Base-by-base conservation (phyloP, 2,113 vertebrate species). In the Cyphomyrus discorhynchus region DNA sequence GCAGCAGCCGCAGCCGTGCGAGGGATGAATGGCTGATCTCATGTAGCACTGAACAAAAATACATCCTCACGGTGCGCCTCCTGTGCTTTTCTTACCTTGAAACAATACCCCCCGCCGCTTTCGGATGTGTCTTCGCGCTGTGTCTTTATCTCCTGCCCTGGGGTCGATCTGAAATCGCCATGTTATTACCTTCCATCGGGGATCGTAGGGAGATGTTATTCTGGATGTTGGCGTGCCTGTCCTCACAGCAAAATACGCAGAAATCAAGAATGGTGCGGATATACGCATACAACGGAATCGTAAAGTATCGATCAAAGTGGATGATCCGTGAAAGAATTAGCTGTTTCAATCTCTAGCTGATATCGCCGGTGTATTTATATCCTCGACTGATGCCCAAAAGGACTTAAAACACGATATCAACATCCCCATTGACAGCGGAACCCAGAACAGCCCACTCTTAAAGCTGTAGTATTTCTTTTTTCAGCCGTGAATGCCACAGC, bases 371-470 rank as follows among this genome's bases (percentile, higher is more conserved):
- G 47, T 45, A 74, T 87, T 87, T 45, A 58, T 46, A 66, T 66
- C 82, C 11, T 24, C 85, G 87, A 62, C 74, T 83, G 39, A 87
- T 90, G 49, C 74, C 66, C 50, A 45, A 90, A 83, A 82, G 74
- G 50, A 74, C 66, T 58, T 88, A 39, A 56, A 90, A 70, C 86
- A 87, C 90, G 42, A 52, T 88, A 86, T 87, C 90, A 82, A 87
- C 70, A 87, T 80, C 49, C 88, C 82, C 87, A 88, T 89, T 80
- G 87, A 90, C 90, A 90, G 87, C 56, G 87, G 42, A 85, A 74
- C 90, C 47, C 82, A 56, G 90, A 89, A 66, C 90, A 70, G 58
- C 90, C 90, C 90, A 90, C 90, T 89, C 90, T 90, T 90, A 90
- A 90, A 90, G 90, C 52, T 45, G 24, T 58, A 90, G 90, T 52